Conservation (phyloP, 92 coral and sea anemone species). For the Actinostola sp. region DNA sequence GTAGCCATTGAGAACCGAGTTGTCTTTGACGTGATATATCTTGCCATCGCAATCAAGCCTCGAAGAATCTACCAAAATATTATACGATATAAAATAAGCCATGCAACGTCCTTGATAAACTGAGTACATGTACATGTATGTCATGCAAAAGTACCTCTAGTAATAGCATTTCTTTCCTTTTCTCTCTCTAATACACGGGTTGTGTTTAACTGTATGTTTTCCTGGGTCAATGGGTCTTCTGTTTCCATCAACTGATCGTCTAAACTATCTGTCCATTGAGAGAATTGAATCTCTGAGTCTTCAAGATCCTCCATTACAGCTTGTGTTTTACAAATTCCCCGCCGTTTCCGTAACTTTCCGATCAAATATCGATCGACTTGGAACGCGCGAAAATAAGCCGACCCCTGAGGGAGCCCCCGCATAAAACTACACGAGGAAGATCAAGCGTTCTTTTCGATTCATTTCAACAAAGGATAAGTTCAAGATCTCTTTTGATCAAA, state of each 20-base stretch:
- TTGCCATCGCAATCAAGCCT: slow-evolving; percentile 28
- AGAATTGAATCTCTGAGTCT: slow-evolving; percentile 46
- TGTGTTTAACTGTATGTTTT: neutral
- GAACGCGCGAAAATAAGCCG: neutral
- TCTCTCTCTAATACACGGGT: neutral
- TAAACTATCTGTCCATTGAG: slow-evolving; percentile 76
- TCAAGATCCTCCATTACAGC: slow-evolving; percentile 60
- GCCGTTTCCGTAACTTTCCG: slow-evolving; percentile 53
- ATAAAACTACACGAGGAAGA: slow-evolving; percentile 13
- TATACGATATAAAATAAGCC: no score
- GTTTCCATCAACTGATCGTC: slow-evolving; percentile 58
- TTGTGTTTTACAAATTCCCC: slow-evolving; percentile 69
- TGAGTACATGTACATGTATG: no score
- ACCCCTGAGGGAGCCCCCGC: slow-evolving; percentile 42
- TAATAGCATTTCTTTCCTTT: slow-evolving; percentile 14
- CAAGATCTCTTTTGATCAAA: neutral
- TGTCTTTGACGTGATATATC: slow-evolving; percentile 24
- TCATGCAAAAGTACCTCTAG: no score
- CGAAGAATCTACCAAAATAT: neutral
- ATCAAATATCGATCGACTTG: neutral
- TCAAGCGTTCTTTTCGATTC: slow-evolving; percentile 36
- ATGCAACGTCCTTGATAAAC: no score
- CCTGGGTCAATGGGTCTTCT: slow-evolving; percentile 21
- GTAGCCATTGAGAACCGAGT: slow-evolving; percentile 7
- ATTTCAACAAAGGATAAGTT: neutral